phyloP scores from a whole-genome alignment of 2,888 invertebrate genomes.

The Caenorhabditis plicata region DNA sequence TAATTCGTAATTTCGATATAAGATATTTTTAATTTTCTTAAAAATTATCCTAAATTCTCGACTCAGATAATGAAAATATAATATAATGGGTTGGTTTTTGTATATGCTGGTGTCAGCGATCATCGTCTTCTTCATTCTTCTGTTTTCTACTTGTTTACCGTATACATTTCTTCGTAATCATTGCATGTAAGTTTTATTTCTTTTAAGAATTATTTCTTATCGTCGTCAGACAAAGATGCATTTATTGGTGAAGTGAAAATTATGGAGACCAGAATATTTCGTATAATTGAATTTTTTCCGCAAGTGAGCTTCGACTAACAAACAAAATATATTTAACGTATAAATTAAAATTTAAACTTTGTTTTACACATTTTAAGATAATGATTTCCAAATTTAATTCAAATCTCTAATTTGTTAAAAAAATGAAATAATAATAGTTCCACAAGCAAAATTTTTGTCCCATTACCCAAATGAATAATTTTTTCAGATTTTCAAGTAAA shows the following conservation, averaged over 20 bases:
- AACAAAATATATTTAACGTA: no score
- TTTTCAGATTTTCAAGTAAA: slow-evolving; percentile 21
- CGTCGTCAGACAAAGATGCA: no score
- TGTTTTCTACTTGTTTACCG: slow-evolving; percentile 38
- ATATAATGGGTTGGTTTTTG: slow-evolving; percentile 21
- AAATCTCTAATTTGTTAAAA: not conserved
- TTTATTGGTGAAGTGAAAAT: no score
- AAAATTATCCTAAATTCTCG: not conserved
- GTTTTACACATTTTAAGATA: no score
- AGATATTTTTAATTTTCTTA: not conserved
- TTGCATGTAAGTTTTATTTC: slow-evolving; percentile 18
- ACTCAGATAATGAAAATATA: not conserved
- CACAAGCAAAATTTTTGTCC: not conserved
- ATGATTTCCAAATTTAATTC: no score
- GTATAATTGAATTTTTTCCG: no score
- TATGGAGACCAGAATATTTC: no score
- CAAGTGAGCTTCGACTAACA: no score
- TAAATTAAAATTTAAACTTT: no score
- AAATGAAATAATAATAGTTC: not conserved
- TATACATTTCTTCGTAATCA: slow-evolving; percentile 34
- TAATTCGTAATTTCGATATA: slow-evolving; percentile 1
- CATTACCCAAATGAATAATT: not conserved
- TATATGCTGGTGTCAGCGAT: slow-evolving; percentile 24
- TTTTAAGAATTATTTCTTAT: not conserved
- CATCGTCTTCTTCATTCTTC: slow-evolving; percentile 30